Evolutionary conservation across 2,797 vertebrate species (phyloP), one percentile per base, ranked within the genome.

Genomic region (Gambusia yucatana): DNA sequence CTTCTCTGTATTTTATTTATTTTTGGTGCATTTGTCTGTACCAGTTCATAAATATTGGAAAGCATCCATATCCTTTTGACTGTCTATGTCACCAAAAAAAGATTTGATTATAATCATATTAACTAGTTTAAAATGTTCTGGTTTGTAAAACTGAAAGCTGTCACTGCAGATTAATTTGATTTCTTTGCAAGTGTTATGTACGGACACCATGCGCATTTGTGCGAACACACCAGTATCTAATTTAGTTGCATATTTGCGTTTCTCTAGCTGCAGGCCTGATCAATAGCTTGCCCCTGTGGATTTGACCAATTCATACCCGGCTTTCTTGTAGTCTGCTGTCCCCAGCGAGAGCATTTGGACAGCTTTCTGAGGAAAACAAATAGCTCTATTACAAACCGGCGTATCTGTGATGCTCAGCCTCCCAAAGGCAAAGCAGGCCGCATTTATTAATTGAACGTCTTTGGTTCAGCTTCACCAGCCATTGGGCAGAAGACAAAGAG

Each of bases 321-420:
- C 91, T 90, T 87, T 92, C 5, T 92, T 91, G 88, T 89, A 77
- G 84, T 33, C 74, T 65, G 36, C 82, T 57, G 82, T 82, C 90
- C 89, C 87, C 89, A 82, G 84, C 3, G 82, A 88, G 86, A 88
- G 78, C 80, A 11, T 88, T 85, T 84, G 84, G 92, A 94, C 91
- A 94, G 93, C 91, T 94, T 94, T 94, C 91, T 90, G 93, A 92
- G 88, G 90, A 94, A 95, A 96, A 96, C 95, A 96, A 95, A 96
- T 96, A 91, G 93, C 94, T 95, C 94, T 93, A 94, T 96, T 96
- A 95, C 94, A 92, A 87, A 83, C 87, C 63, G 4, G 85, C 85
- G 63, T 94, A 92, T 95, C 83, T 90, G 91, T 91, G 94, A 96
- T 93, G 93, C 89, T 91, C 90, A 79, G 85, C 85, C 88, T 94